A percentile compares a stretch with the other conserved stretches of the same genome.
These are phyloP conservation scores for Lysandra coridon DNA, from an alignment of 2,888 invertebrate genomes.

Conservation along the genomic window DNA sequence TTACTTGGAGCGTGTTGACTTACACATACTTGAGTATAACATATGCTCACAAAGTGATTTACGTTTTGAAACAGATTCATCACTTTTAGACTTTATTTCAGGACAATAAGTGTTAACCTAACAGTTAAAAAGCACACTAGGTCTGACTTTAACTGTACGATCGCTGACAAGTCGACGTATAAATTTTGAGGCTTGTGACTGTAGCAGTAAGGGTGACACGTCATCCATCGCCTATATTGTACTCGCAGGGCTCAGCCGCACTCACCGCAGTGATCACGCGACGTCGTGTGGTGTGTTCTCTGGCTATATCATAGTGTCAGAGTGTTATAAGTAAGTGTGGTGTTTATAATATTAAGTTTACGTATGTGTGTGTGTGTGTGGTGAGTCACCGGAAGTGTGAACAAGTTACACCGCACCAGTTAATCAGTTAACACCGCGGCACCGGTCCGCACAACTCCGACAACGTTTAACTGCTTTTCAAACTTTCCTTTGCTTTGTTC, in stretches of 20 bases:
- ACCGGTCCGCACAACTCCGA: not conserved
- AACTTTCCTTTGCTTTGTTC: not conserved
- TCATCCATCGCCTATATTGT: not conserved
- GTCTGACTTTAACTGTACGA: too few species aligned
- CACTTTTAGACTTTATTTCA: not conserved
- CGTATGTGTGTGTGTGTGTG: not conserved
- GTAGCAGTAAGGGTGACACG: not conserved
- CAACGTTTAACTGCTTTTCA: not conserved
- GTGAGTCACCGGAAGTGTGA: not conserved
- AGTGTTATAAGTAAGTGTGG: too few species aligned
- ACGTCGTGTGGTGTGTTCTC: not conserved
- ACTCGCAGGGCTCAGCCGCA: too few species aligned
- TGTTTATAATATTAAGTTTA: too few species aligned
- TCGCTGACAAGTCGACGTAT: too few species aligned
- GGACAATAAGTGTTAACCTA: not conserved
- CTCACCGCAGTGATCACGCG: not conserved
- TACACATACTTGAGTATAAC: not conserved
- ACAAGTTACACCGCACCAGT: not conserved
- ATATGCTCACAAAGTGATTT: not conserved
- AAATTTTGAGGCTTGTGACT: too few species aligned
- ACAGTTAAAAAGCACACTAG: not conserved
- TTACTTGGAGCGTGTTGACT: conserved; percentile 25
- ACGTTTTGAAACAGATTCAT: not conserved
- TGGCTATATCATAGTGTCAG: not conserved
- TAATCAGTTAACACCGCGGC: not conserved